Evolutionary conservation across 2,113 vertebrate genomes (phyloP).

Genomic region (Nibea coibor): DNA sequence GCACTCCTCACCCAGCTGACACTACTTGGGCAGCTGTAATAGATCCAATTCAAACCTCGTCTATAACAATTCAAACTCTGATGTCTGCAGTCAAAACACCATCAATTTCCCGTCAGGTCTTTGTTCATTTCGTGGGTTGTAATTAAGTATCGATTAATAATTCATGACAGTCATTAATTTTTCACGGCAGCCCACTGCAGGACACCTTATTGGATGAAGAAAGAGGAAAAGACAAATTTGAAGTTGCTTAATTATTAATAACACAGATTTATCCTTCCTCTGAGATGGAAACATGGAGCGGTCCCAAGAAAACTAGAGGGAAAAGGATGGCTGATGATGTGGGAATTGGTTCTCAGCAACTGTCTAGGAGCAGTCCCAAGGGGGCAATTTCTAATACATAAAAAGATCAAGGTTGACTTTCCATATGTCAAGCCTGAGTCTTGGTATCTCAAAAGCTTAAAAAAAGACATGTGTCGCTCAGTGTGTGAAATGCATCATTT

Average conservation of each 20-base stretch:
- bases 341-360: slow-evolving; percentile 39
- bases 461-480: slow-evolving; percentile 27
- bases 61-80: slow-evolving; percentile 74
- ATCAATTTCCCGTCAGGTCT: slow-evolving; percentile 79
- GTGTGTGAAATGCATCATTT: slow-evolving; percentile 26
- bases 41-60: slow-evolving; percentile 79
- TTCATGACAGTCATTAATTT: slow-evolving; percentile 79
- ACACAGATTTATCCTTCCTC: slow-evolving; percentile 74
- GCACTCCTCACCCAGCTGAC: slow-evolving; percentile 59
- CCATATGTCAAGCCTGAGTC: slow-evolving; percentile 45
- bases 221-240: slow-evolving; percentile 79
- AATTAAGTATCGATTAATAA: slow-evolving; percentile 86
- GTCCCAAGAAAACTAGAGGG: slow-evolving; percentile 38
- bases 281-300: slow-evolving; percentile 46
- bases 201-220: slow-evolving; percentile 80
- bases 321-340: slow-evolving; percentile 57
- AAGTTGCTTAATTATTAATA: slow-evolving; percentile 81
- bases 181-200: slow-evolving; percentile 61
- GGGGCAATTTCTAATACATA: slow-evolving; percentile 69
- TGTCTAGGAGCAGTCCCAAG: slow-evolving; percentile 64
- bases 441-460: slow-evolving; percentile 41
- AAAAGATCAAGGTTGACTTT: slow-evolving; percentile 51
- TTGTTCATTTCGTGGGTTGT: slow-evolving; percentile 63
- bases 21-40: slow-evolving; percentile 69
- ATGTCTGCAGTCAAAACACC: slow-evolving; percentile 76